Base-by-base conservation (phyloP, 2,888 invertebrate species). In the Rhaphigaster nebulosa region DNA sequence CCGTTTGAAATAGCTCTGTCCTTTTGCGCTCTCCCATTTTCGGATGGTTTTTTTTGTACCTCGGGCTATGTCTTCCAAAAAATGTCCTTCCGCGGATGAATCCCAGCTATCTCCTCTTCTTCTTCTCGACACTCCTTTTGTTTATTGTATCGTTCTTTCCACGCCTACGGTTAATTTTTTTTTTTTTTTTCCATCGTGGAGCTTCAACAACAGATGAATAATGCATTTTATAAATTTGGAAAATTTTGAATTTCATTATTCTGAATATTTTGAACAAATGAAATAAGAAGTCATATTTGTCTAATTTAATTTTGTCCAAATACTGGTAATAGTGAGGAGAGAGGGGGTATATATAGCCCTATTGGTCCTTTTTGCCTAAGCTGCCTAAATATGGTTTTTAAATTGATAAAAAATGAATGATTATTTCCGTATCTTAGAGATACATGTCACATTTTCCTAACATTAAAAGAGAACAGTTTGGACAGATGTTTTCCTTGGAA, bases 71-170 rank as follows among this genome's bases (percentile, higher is more conserved):
- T n/a, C 45, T 80, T 45, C 45, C 45, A 84, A 84, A 84, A 84
- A 45, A 50, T 45, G 84, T 84, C 84, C 45, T 50, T 84, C 70
- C 70, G 70, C 84, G 45, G 80, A n/a, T 5, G 45, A 45, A 84
- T 45, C 45, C n/a, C 84, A 45, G 70, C 18, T 29, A 65, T 80
- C 41, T 41, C 23, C 23, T 26, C 76, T 80, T 45, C 45, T 38
- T 41, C 45, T 45, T n/a, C 84, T 13, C 45, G 26, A 84, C 38
- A 45, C 45, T 45, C 26, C 84, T 84, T 84, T 84, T 84, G 84
- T 84, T 84, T 84, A 84, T 84, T 84, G 45, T 84, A 84, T 84
- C n/a, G 84, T 84, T 84, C 41, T 45, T 84, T 84, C 84, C 12
- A 45, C 84, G 84, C 84, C 45, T 84, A 41, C 26, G 13, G n/a